Evolutionary conservation across 2,113 vertebrate genomes (phyloP).

Genomic region (Corydoras sp.): DNA sequence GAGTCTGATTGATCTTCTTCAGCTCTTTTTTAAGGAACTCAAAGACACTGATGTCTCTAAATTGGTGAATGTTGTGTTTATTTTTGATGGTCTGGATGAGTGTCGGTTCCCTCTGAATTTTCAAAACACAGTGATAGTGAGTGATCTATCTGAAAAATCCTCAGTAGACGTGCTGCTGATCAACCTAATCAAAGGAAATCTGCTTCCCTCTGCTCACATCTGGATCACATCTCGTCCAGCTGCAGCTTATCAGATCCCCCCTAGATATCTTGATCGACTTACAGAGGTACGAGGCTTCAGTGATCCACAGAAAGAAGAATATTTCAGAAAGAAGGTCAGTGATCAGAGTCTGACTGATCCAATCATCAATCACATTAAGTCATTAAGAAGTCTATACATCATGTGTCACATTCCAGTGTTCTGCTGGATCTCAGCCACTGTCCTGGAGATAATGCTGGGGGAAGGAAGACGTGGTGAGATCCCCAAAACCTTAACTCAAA

Average conservation of each 20-base stretch:
- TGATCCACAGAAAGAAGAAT: background rate
- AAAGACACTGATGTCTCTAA: background rate
- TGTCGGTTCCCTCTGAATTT: background rate
- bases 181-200: constrained; percentile 5
- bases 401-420: constrained; percentile 12
- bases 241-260: constrained; percentile 3
- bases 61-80: background rate
- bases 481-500: constrained; percentile 9
- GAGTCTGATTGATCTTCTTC: constrained; percentile 2
- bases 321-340: background rate
- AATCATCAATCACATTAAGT: background rate
- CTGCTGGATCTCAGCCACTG: constrained; percentile 7
- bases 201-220: constrained; percentile 8
- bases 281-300: background rate
- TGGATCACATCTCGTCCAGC: constrained; percentile 8
- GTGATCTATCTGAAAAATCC: background rate
- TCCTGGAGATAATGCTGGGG: background rate
- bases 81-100: constrained; percentile 3
- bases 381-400: background rate
- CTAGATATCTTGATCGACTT: background rate
- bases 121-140: background rate
- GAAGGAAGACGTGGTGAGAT: no score
- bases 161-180: background rate
- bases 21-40: background rate
- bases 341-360: background rate